These are phyloP conservation scores for Narcine bancroftii DNA, from an alignment of 2,113 vertebrate genomes.

Conservation along the genomic window DNA sequence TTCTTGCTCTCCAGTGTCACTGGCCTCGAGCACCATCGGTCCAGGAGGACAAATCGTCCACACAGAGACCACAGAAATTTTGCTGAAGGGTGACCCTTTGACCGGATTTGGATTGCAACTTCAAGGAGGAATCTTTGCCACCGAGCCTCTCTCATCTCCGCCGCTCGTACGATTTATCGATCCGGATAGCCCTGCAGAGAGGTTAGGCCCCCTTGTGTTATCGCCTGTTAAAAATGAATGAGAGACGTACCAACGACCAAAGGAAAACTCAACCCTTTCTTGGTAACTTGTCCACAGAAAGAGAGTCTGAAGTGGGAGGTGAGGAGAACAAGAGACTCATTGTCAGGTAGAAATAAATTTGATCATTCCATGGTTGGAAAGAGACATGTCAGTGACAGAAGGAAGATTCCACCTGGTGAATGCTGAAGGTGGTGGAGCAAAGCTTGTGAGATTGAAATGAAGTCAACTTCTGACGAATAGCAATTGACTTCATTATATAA, in stretches of 20 bases:
- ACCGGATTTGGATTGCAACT: conserved; percentile 93
- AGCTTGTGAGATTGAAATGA: too few species aligned
- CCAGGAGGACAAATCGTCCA: conserved; percentile 92
- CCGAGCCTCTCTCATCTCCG: conserved; percentile 81
- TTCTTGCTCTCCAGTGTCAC: conserved; percentile 63
- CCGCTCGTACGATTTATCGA: conserved; percentile 88
- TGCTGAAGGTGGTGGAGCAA: too few species aligned
- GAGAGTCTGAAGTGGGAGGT: too few species aligned
- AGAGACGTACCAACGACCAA: neutral
- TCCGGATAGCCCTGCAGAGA: conserved; percentile 91
- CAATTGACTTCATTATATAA: too few species aligned
- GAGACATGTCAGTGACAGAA: too few species aligned
- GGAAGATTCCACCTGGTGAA: too few species aligned
- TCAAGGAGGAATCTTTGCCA: conserved; percentile 92
- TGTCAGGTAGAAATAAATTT: too few species aligned
- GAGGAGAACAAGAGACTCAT: too few species aligned
- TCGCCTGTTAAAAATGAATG: neutral
- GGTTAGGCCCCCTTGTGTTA: conserved; percentile 53
- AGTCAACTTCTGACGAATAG: too few species aligned
- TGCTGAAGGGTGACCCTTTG: conserved; percentile 85
- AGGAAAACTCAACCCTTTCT: too few species aligned
- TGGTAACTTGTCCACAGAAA: too few species aligned
- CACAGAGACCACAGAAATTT: conserved; percentile 78
- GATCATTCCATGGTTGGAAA: too few species aligned
- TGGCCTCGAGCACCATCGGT: conserved; percentile 86